Conservation (phyloP, 2,113 vertebrate genomes). For the Panthera tigris region DNA sequence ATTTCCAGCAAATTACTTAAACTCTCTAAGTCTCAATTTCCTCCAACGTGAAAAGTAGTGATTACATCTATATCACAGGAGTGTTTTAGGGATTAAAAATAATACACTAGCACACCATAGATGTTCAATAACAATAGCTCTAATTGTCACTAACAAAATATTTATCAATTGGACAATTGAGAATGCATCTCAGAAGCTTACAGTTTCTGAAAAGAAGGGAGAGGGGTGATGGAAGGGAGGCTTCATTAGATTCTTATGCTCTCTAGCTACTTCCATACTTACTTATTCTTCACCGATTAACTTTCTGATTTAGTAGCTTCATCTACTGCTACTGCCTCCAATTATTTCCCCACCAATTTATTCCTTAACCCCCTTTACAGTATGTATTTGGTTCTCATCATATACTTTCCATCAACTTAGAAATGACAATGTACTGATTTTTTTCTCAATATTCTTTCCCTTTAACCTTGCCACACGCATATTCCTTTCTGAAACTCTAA, state of each 20-base stretch:
- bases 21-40: not conserved
- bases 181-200: conserved; percentile 8
- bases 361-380: not conserved
- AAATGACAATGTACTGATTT: not conserved
- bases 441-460: not conserved
- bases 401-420: not conserved
- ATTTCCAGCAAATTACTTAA: conserved; percentile 33
- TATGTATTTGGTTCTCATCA: not conserved
- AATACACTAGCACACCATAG: not conserved
- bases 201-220: not conserved
- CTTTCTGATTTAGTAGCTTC: not conserved
- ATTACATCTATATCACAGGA: not conserved
- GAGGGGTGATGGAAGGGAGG: not conserved
- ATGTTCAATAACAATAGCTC: not conserved
- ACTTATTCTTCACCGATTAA: conserved; percentile 3
- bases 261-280: not conserved
- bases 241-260: not conserved
- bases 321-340: not conserved
- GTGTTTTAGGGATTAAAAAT: conserved; percentile 8
- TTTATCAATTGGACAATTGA: not conserved
- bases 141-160: conserved; percentile 26
- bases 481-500: conserved; percentile 12
- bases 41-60: not conserved
- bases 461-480: not conserved
- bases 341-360: not conserved